These are phyloP conservation scores for Aphelenchoides avenae DNA, from an alignment of 1,140 invertebrate species.

Conservation along the genomic window DNA sequence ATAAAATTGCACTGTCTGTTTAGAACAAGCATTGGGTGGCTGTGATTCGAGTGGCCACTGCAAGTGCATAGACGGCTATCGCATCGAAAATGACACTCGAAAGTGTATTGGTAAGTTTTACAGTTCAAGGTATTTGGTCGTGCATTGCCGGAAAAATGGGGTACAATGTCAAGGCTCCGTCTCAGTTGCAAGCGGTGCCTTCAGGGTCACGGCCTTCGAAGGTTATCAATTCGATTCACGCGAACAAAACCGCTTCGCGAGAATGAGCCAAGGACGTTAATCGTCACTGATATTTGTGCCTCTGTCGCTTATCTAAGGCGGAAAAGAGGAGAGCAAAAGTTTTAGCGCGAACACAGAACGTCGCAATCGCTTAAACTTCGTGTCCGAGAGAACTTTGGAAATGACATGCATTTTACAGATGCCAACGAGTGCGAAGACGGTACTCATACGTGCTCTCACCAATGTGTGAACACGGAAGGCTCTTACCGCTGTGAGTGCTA, in stretches of 20 bases:
- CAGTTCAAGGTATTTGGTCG: background rate
- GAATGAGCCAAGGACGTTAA: background rate
- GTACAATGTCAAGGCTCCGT: too few relatives aligned
- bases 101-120: conserved; percentile 19
- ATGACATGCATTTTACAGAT: conserved; percentile 16
- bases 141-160: too few relatives aligned
- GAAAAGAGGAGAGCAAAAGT: background rate
- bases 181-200: background rate
- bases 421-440: conserved; percentile 55
- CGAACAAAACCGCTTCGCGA: background rate
- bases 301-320: background rate
- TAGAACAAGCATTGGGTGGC: conserved; percentile 13
- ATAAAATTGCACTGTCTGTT: too few relatives aligned
- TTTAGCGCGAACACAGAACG: conserved; percentile 2
- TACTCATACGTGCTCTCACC: conserved; percentile 83
- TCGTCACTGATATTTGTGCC: conserved; percentile 2
- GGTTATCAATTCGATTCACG: background rate
- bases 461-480: conserved; percentile 86
- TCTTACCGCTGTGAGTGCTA: conserved; percentile 92
- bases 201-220: background rate
- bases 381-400: too few relatives aligned
- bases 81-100: conserved; percentile 11
- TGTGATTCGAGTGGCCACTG: conserved; percentile 10
- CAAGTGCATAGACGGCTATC: conserved; percentile 12
- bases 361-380: too few relatives aligned